phyloP scores from a whole-genome alignment of 1,140 invertebrate genomes.

The Neoseiulus cucumeris region DNA sequence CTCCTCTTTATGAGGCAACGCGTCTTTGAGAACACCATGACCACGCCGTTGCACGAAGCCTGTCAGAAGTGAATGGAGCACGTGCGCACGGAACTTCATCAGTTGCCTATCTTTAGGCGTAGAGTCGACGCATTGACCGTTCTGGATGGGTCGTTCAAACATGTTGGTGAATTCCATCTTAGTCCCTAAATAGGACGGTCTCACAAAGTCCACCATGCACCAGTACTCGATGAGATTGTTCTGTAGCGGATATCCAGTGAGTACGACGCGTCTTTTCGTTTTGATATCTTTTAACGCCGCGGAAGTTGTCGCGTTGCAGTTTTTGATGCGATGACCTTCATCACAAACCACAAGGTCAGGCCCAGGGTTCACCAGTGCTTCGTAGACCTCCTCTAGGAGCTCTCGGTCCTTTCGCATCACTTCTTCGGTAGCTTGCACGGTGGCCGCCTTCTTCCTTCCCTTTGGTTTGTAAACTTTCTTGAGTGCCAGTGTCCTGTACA shows the following conservation, averaged over 20 bases:
- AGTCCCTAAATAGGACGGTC: constrained; percentile 66
- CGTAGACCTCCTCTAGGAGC: constrained; percentile 46
- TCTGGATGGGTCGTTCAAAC: constrained; percentile 85
- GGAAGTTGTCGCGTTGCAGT: constrained; percentile 77
- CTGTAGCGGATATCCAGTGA: constrained; percentile 89
- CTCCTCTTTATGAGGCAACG: constrained; percentile 71
- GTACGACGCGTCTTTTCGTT: constrained; percentile 56
- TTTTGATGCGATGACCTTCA: constrained; percentile 90
- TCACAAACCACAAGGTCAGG: constrained; percentile 88
- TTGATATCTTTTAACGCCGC: constrained; percentile 73
- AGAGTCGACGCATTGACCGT: constrained; percentile 79
- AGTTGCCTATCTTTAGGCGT: constrained; percentile 68
- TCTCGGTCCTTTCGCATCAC: constrained; percentile 12
- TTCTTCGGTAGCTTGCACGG: constrained; percentile 12
- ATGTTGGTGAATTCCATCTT: constrained; percentile 86
- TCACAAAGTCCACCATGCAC: constrained; percentile 87
- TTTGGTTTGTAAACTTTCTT: constrained; percentile 16
- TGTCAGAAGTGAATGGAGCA: constrained; percentile 63
- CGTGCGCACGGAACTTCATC: constrained; percentile 72
- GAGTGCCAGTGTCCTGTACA: constrained; percentile 41
- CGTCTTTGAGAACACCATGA: constrained; percentile 61
- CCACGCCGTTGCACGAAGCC: constrained; percentile 81
- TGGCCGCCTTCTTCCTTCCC: constrained; percentile 12
- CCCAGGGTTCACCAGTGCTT: constrained; percentile 66
- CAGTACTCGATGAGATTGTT: constrained; percentile 89